These are phyloP conservation scores for Heteromormyrus szaboi DNA, from an alignment of 2,797 vertebrate species.

Conservation along the genomic window DNA sequence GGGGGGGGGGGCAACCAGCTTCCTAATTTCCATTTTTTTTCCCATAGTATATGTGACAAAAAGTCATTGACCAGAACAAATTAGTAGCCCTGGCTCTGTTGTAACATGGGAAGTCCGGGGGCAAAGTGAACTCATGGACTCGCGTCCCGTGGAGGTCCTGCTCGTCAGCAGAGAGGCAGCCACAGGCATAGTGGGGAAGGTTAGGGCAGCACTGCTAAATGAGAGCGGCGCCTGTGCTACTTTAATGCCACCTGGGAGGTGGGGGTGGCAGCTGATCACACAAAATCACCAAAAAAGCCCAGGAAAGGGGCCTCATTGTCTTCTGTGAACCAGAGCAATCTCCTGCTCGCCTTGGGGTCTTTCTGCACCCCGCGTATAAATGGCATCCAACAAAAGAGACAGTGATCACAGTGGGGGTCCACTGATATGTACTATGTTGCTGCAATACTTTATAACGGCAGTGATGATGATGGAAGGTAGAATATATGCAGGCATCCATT, in stretches of 20 bases:
- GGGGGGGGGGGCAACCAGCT: not conserved
- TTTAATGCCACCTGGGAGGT: not conserved
- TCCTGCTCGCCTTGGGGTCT: not conserved
- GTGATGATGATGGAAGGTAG: not conserved
- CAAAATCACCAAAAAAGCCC: not conserved
- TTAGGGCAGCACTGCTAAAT: not conserved
- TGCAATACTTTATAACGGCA: not conserved
- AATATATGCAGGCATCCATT: not conserved
- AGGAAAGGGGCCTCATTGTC: not conserved
- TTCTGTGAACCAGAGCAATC: not conserved
- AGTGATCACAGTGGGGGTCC: not conserved
- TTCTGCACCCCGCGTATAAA: not conserved
- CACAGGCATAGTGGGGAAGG: not conserved
- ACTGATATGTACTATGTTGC: not conserved
- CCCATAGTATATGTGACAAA: not conserved
- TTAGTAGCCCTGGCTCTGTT: not conserved
- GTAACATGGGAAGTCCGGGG: not conserved
- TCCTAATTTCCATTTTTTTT: not conserved
- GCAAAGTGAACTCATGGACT: constrained; percentile 7
- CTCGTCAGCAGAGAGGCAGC: not conserved
- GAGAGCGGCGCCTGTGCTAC: not conserved
- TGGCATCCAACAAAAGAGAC: not conserved
- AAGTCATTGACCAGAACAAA: constrained; percentile 2
- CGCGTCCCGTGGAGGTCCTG: not conserved
- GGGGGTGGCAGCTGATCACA: not conserved